phyloP scores from a whole-genome alignment of 2,888 invertebrate species.

The Drosophila kanekoi region DNA sequence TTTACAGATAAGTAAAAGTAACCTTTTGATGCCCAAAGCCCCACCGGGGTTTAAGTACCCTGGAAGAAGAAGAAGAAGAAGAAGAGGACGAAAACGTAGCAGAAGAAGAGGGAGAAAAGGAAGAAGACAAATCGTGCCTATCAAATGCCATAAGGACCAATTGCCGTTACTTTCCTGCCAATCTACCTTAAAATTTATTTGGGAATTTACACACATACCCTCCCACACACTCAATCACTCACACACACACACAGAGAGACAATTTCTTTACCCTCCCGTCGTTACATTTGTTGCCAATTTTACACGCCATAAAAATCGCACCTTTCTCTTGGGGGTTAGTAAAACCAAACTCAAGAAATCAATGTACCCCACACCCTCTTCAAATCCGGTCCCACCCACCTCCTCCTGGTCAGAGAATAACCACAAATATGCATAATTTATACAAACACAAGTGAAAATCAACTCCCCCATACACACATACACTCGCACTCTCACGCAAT shows the following conservation, averaged over 20 bases:
- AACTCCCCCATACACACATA: slow-evolving; percentile 25
- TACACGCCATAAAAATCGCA: slow-evolving; percentile 66
- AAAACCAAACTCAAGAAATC: slow-evolving; percentile 52
- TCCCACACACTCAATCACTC: neutral
- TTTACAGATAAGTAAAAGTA: neutral
- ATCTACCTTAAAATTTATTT: slow-evolving; percentile 21
- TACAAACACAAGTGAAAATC: slow-evolving; percentile 62
- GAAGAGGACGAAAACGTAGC: neutral
- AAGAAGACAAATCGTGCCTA: slow-evolving; percentile 11
- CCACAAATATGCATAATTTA: slow-evolving; percentile 74
- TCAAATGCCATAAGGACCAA: slow-evolving; percentile 14
- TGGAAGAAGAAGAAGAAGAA: neutral
- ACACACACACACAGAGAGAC: neutral
- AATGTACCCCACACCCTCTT: slow-evolving; percentile 37
- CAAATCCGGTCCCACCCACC: slow-evolving; percentile 22
- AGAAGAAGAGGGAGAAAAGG: neutral
- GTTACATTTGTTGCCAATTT: slow-evolving; percentile 56
- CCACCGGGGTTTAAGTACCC: neutral
- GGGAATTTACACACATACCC: neutral
- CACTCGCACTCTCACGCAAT: slow-evolving; percentile 42
- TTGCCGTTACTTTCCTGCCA: slow-evolving; percentile 3
- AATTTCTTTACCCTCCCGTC: neutral
- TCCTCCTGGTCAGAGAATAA: slow-evolving; percentile 10
- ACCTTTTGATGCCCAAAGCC: neutral
- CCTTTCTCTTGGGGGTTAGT: slow-evolving; percentile 19